These are phyloP conservation scores for Tanytarsus gracilentus DNA, from an alignment of 2,888 invertebrate species.

Conservation along the genomic window DNA sequence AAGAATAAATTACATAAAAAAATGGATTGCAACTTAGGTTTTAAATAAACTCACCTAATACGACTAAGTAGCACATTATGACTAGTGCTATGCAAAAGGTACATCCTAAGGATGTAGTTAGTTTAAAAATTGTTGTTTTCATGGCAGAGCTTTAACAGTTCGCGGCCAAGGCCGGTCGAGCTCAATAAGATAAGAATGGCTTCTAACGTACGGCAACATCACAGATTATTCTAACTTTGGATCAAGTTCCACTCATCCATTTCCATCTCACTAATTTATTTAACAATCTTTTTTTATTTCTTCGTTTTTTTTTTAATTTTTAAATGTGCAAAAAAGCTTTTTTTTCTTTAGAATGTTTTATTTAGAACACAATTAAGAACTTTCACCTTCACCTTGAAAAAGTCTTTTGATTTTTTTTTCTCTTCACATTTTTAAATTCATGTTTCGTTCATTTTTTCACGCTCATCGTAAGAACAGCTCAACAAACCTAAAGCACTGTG, in stretches of 20 bases:
- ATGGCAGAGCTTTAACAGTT: conserved; percentile 30
- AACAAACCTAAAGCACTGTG: no score
- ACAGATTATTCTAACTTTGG: conserved; percentile 27
- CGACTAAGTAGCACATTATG: conserved; percentile 29
- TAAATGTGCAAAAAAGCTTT: not conserved
- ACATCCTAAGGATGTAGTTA: conserved; percentile 30
- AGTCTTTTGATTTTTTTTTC: not conserved
- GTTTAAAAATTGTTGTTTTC: conserved; percentile 27
- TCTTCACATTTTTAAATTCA: conserved; percentile 17
- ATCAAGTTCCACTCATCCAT: conserved; percentile 28
- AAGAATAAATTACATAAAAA: not conserved
- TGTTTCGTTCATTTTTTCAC: conserved; percentile 14
- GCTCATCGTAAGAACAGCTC: no score
- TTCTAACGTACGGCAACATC: conserved; percentile 28
- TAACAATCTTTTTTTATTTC: not conserved
- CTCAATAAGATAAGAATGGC: conserved; percentile 26
- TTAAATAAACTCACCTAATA: conserved; percentile 29
- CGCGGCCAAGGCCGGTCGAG: conserved; percentile 30
- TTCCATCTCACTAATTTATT: conserved; percentile 23
- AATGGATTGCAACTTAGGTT: no score
- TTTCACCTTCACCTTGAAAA: no score
- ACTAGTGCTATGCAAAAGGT: conserved; percentile 27
- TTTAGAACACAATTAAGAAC: not conserved
- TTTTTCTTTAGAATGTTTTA: conserved; percentile 1
- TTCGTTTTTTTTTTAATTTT: conserved; percentile 1